A percentile compares a stretch with the other conserved stretches of the same genome.
Evolutionary conservation across 2,113 vertebrate genomes (phyloP).

Genomic region (Cyprinodon variegatus): DNA sequence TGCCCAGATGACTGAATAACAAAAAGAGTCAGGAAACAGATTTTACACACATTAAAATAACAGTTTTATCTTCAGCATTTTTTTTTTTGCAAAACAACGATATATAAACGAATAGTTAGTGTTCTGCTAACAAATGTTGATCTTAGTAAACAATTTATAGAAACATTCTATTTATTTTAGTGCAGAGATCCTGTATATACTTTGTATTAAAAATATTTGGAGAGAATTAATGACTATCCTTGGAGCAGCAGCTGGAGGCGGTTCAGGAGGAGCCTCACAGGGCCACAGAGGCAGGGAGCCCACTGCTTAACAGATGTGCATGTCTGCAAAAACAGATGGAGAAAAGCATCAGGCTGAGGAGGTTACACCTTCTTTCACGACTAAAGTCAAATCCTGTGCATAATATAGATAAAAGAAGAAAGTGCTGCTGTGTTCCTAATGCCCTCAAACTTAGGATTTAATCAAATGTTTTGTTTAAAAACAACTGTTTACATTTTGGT

Average conservation of each 20-base stretch:
- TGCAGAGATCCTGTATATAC: background rate
- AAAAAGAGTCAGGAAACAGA: no score
- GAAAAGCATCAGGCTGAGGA: constrained; percentile 65
- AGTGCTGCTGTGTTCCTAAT: background rate
- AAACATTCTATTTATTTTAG: background rate
- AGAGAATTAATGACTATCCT: background rate
- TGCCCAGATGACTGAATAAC: no score
- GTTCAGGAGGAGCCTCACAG: constrained; percentile 72
- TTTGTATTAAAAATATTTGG: constrained; percentile 4
- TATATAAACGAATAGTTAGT: no score
- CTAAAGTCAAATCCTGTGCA: background rate
- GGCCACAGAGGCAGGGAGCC: constrained; percentile 56
- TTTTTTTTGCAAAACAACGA: no score
- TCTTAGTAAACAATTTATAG: no score
- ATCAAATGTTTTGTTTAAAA: background rate
- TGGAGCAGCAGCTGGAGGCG: constrained; percentile 77
- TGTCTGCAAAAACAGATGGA: constrained; percentile 65
- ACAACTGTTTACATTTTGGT: background rate
- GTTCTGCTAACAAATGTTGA: no score
- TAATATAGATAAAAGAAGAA: background rate
- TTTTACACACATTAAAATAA: no score
- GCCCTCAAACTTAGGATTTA: background rate
- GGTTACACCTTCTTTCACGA: constrained; percentile 30
- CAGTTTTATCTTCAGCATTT: no score
- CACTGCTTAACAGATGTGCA: constrained; percentile 66